Evolutionary conservation across 2,113 vertebrate genomes (phyloP), one percentile per base, ranked within the genome.

Genomic region (Hippocampus abdominalis): DNA sequence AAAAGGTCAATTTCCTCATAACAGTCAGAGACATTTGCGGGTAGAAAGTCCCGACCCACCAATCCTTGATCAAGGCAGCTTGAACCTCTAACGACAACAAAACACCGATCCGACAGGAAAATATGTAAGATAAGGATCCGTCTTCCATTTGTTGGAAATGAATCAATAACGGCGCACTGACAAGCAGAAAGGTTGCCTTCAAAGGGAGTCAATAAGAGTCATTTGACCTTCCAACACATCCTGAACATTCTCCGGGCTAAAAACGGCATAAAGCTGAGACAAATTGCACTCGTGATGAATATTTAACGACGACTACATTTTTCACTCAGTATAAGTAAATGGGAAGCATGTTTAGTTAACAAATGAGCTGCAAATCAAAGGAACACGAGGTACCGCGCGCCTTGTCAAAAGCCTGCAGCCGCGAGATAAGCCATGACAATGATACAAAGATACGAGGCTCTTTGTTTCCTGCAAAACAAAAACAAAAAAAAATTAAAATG

Each of bases 231-330:
- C 75, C 80, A 73, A 54, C 32, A 32, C 66, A 71, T 57, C 61
- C 73, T 65, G 75, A 82, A 78, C 65, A 53, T 71, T 84, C 81
- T 83, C 5, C 68, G n/a, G 79, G 75, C 80, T 70, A 74, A 83
- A 83, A 85, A 80, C 75, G 78, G 81, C 72, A 81, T 69, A 46
- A 84, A 83, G 74, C 79, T 77, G 74, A 82, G 82, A 86, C 75
- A 83, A 86, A 81, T 71, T 83, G 75, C 80, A 68, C 74, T 75
- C 70, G 79, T 84, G 77, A 88, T 90, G 79, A 89, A 90, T 87
- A 84, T 76, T 89, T 89, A 80, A 90, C 77, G 85, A 83, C 61
- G 68, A 87, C 87, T 75, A 84, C 84, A 88, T 80, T 89, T 82
- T 86, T 87, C 88, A 89, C 85, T 89, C 84, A 83, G 82, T 80